phyloP scores from a whole-genome alignment of 1,140 invertebrate species.

The Caenorhabditis briggsae region DNA sequence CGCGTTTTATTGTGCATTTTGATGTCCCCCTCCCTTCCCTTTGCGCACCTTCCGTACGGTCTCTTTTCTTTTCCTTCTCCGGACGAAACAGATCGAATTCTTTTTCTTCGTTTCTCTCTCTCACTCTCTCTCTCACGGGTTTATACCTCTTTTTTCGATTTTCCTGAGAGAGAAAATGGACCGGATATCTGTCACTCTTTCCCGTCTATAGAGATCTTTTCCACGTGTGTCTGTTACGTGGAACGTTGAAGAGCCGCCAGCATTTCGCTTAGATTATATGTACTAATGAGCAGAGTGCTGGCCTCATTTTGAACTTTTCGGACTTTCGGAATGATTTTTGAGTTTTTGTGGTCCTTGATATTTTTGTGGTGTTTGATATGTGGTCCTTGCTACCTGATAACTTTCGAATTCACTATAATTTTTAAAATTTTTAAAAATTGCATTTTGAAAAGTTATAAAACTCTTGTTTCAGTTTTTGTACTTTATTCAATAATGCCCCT shows the following conservation, averaged over 20 bases:
- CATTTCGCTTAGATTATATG: not conserved
- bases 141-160: not conserved
- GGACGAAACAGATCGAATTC: conserved; percentile 17
- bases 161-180: not conserved
- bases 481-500: too few relatives aligned
- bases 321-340: not conserved
- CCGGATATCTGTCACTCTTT: conserved; percentile 55
- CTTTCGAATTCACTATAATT: too few relatives aligned
- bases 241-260: not conserved
- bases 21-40: conserved; percentile 12
- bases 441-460: too few relatives aligned
- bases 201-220: not conserved
- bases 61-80: too few relatives aligned
- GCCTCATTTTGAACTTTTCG: not conserved
- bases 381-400: too few relatives aligned
- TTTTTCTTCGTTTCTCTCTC: not conserved
- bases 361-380: too few relatives aligned
- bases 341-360: too few relatives aligned
- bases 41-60: too few relatives aligned
- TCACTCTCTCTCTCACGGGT: not conserved
- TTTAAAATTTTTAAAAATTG: too few relatives aligned
- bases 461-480: too few relatives aligned
- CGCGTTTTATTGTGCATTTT: conserved; percentile 56
- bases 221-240: not conserved
- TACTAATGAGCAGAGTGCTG: not conserved